Evolutionary conservation across 2,888 invertebrate species (phyloP).

Genomic region (Nephrotoma guestfalica): DNA sequence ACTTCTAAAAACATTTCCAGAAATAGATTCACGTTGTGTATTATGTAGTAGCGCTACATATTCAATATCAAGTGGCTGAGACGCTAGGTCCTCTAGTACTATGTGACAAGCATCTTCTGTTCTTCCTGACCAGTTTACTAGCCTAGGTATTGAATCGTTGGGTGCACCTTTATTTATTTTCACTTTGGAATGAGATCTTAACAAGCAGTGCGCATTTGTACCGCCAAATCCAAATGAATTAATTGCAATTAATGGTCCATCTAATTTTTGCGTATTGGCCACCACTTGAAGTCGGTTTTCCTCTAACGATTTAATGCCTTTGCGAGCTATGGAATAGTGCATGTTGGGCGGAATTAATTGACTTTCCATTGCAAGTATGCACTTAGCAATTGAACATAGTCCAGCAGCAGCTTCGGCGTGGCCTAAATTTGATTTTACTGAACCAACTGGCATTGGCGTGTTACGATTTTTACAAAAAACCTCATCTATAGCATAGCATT

Average conservation of each 20-base stretch:
- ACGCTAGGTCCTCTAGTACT: constrained; percentile 47
- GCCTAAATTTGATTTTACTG: constrained; percentile 48
- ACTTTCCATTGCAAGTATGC: constrained; percentile 64
- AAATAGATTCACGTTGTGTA: constrained; percentile 40
- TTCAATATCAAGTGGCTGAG: constrained; percentile 45
- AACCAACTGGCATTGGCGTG: constrained; percentile 51
- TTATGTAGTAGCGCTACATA: constrained; percentile 43
- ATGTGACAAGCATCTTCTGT: constrained; percentile 58
- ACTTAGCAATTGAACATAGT: constrained; percentile 69
- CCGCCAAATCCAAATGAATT: constrained; percentile 82
- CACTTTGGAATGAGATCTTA: constrained; percentile 20
- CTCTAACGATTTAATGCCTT: constrained; percentile 43
- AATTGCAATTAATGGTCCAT: constrained; percentile 41
- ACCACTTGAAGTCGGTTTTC: constrained; percentile 56
- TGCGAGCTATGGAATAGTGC: constrained; percentile 50
- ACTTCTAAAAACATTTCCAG: constrained; percentile 61
- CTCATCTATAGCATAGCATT: constrained; percentile 66
- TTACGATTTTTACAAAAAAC: constrained; percentile 61
- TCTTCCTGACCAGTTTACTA: constrained; percentile 26
- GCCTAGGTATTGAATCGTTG: constrained; percentile 58
- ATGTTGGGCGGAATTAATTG: constrained; percentile 75
- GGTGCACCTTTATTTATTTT: constrained; percentile 43
- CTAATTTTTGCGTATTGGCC: constrained; percentile 51
- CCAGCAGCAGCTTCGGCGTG: constrained; percentile 82
- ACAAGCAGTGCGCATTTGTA: constrained; percentile 46